These are phyloP conservation scores for Channallabes apus DNA, from an alignment of 2,797 vertebrate species.

Conservation along the genomic window DNA sequence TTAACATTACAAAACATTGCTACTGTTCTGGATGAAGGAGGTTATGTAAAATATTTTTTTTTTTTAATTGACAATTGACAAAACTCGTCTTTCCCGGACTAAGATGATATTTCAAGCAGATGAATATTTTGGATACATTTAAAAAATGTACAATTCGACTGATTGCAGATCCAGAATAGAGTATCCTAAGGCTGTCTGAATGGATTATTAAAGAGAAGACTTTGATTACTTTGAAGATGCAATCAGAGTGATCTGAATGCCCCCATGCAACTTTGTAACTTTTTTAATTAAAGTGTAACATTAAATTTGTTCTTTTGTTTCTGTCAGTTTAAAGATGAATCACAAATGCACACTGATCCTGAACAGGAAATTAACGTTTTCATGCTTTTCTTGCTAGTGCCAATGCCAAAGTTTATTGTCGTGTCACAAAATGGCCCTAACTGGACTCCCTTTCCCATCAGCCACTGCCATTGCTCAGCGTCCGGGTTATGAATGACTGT, in stretches of 20 bases:
- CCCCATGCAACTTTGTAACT: background rate
- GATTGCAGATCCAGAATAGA: background rate
- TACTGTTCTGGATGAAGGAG: background rate
- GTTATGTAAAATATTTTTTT: slow-evolving; percentile 21
- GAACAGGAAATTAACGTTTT: background rate
- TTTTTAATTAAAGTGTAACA: background rate
- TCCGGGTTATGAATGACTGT: background rate
- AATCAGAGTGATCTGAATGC: background rate
- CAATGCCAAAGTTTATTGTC: background rate
- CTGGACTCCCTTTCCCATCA: background rate
- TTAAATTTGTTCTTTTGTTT: background rate
- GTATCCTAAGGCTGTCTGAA: background rate
- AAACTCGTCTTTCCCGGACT: background rate
- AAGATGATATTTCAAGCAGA: background rate
- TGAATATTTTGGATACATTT: background rate
- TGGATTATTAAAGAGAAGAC: background rate
- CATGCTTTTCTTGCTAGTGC: background rate
- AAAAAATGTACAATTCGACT: background rate
- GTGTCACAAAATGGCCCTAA: background rate
- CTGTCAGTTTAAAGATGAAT: background rate
- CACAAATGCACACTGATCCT: background rate
- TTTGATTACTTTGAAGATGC: background rate
- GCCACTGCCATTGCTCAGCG: background rate
- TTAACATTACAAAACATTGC: slow-evolving; percentile 25
- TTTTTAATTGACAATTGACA: no score